Base-by-base conservation (phyloP, 1,140 invertebrate genomes). In the Zaprionus ornatus region DNA sequence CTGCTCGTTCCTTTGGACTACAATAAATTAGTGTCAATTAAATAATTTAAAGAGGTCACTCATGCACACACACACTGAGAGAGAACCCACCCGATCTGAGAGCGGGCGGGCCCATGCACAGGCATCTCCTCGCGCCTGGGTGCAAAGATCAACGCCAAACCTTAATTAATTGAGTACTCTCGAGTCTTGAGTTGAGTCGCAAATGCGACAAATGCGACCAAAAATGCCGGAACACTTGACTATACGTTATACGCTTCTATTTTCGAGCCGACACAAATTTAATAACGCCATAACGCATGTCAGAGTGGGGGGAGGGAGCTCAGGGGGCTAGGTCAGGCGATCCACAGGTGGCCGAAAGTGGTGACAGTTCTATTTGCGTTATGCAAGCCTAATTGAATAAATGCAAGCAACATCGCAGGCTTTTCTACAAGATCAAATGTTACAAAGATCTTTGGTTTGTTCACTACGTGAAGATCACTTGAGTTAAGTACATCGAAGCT, bases 21-120 rank as follows among this genome's bases (percentile, higher is more conserved):
- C 80, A 77, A 67, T 91, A 91, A 91, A 91, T 91, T 91, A 91
- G 84, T 91, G 90, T 91, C 90, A 91, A 91, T 91, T 91, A 91
- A 91, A 90, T 91, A 91, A 91, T 91, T 91, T 91, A 90, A 91
- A 91, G 82, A 79, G 90, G 90, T 91, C 90, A 91, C 75, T 73
- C 45, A 70, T 55, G 55, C 32, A 57, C 72, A 37, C 29, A 57
- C 42, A 45, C 32, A 55, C 32, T 35, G 29, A 32, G 29, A 32
- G 27, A 10, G 32, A 13, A 25, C 21, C 17, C 70, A 56, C 21
- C 15, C 37, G 27, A 27, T 27, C 23, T 45, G n/a, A n/a, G 45
- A 56, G 9, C 29, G 29, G 29, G 27, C 27, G 27, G 27, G n/a
- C 12, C 42, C 35, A 52, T 48, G 32, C 40, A 57, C 27, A 66